A percentile compares a stretch with the other conserved stretches of the same genome.
Evolutionary conservation across 2,113 vertebrate species (phyloP).

Genomic region (Dicerorhinus sumatrensis): DNA sequence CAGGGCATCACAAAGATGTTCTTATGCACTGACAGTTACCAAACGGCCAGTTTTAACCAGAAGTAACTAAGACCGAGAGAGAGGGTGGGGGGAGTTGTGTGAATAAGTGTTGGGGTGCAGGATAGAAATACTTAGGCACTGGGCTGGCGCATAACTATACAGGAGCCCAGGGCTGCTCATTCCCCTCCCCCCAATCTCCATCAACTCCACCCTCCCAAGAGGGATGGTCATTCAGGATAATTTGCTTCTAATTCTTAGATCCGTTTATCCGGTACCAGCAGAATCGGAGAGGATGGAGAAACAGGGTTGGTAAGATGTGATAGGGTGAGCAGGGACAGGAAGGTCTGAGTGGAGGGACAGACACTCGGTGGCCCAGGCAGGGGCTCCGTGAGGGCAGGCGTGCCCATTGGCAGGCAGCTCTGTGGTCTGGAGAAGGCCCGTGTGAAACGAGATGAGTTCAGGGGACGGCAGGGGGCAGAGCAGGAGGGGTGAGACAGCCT

Average conservation of each 20-base stretch:
- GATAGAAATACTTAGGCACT: not conserved
- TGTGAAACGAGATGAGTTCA: not conserved
- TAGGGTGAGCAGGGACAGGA: not conserved
- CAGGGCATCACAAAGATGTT: not conserved
- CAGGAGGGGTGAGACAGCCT: not conserved
- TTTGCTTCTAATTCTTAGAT: not conserved
- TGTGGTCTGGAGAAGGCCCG: not conserved
- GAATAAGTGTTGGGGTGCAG: not conserved
- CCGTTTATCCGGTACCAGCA: not conserved
- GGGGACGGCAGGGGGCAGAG: not conserved
- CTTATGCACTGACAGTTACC: not conserved
- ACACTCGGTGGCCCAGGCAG: not conserved
- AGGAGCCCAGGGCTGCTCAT: not conserved
- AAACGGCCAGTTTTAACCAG: not conserved
- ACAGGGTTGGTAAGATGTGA: not conserved
- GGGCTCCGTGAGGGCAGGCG: rapidly evolving
- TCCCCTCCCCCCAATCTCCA: not conserved
- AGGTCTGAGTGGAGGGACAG: not conserved
- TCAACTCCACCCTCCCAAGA: not conserved
- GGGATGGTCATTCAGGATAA: not conserved
- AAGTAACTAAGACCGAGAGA: not conserved
- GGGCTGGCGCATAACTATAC: not conserved
- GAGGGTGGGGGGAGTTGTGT: no score
- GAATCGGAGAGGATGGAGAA: not conserved
- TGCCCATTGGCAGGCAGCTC: not conserved